Evolutionary conservation across 2,888 invertebrate species (phyloP).

Genomic region (Leptodirus hochenwartii): DNA sequence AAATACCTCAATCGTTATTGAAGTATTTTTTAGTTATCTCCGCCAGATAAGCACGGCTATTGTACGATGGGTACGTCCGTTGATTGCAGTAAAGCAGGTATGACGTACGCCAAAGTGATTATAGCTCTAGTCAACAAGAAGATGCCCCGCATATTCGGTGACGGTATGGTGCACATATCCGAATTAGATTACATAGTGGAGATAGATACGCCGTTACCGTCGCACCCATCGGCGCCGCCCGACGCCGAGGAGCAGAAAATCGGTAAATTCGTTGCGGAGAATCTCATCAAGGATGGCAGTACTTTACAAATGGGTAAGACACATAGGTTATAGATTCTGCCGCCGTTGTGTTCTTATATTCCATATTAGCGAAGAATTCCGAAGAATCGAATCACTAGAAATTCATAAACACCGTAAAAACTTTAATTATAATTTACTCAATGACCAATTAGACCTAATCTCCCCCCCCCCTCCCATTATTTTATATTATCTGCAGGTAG

Average conservation of each 20-base stretch:
- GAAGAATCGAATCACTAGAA: too few species aligned
- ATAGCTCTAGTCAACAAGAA: conserved; percentile 35
- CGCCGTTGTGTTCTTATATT: too few species aligned
- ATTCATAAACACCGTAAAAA: too few species aligned
- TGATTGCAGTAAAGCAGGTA: conserved; percentile 38
- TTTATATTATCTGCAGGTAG: too few species aligned
- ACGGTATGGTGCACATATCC: conserved; percentile 37
- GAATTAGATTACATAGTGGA: conserved; percentile 41
- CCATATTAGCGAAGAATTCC: too few species aligned
- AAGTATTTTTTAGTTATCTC: conserved; percentile 31
- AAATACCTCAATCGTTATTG: too few species aligned
- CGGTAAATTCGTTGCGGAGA: conserved; percentile 39
- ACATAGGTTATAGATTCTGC: too few species aligned
- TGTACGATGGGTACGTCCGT: conserved; percentile 42
- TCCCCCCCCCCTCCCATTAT: too few species aligned
- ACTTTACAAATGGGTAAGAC: conserved; percentile 47
- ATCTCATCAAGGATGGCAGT: conserved; percentile 40
- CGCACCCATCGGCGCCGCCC: conserved; percentile 22
- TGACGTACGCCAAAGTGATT: conserved; percentile 36
- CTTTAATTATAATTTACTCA: too few species aligned
- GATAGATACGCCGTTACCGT: conserved; percentile 26
- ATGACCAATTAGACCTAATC: too few species aligned
- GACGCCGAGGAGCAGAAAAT: conserved; percentile 33
- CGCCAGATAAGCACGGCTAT: conserved; percentile 42
- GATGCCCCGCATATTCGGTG: conserved; percentile 43